Percentiles rank a stretch among this genome's conserved stretches.
These are phyloP conservation scores for Epirrhoe tristata DNA, from an alignment of 2,888 invertebrate species.

Conservation along the genomic window DNA sequence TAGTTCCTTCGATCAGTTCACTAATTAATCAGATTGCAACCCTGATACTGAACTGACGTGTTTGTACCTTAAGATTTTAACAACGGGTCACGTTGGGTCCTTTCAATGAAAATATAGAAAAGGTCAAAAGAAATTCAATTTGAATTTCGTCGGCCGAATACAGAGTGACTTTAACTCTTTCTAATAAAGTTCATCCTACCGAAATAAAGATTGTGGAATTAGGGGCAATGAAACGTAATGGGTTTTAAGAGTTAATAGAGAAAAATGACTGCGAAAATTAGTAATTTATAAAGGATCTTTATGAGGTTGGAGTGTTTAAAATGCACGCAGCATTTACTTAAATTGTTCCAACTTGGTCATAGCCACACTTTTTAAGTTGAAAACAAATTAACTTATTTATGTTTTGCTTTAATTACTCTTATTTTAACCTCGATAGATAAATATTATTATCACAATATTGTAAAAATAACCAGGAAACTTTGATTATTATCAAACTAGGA, in stretches of 20 bases:
- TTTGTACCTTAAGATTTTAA: constrained; percentile 22
- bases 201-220: constrained; percentile 17
- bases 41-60: neutral
- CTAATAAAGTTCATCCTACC: constrained; percentile 21
- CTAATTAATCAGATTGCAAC: neutral
- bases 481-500: too few relatives aligned
- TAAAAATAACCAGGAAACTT: too few relatives aligned
- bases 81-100: constrained; percentile 32
- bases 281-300: neutral
- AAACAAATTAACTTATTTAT: too few relatives aligned
- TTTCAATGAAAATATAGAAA: constrained; percentile 30
- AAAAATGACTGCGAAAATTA: neutral
- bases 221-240: constrained; percentile 9
- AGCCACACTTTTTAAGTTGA: too few relatives aligned
- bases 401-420: too few relatives aligned
- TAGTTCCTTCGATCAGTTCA: too few relatives aligned
- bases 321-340: too few relatives aligned
- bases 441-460: too few relatives aligned
- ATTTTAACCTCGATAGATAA: too few relatives aligned
- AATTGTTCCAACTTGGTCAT: too few relatives aligned
- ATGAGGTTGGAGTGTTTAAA: too few relatives aligned
- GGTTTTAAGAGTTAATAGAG: neutral
- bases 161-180: constrained; percentile 23
- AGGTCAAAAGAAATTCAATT: constrained; percentile 36
- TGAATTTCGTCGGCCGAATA: constrained; percentile 26